These are phyloP conservation scores for Pyralis farinalis DNA, from an alignment of 2,888 invertebrate species.

Conservation along the genomic window DNA sequence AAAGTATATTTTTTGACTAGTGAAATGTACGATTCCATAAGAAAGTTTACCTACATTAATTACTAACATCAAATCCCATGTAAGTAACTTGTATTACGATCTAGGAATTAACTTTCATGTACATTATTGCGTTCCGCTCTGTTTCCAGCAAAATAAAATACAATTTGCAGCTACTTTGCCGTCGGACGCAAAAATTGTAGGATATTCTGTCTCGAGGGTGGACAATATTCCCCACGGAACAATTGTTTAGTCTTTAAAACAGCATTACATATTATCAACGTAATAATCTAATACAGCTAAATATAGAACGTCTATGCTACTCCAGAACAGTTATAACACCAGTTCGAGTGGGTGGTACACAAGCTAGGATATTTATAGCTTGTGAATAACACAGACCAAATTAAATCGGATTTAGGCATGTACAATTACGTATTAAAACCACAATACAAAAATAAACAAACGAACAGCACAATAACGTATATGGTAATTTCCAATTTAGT, in stretches of 20 bases:
- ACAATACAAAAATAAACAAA: not conserved
- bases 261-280: not conserved
- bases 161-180: not conserved
- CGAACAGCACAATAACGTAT: no score
- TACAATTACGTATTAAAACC: slow-evolving; percentile 11
- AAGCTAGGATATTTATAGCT: slow-evolving; percentile 38
- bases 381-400: slow-evolving; percentile 23
- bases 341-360: slow-evolving; percentile 35
- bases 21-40: no score
- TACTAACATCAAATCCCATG: not conserved
- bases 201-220: not conserved
- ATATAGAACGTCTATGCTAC: slow-evolving; percentile 32
- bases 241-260: not conserved
- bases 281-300: slow-evolving; percentile 25
- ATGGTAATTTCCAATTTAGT: no score
- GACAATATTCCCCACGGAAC: not conserved
- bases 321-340: slow-evolving; percentile 25
- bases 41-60: not conserved
- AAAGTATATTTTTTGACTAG: no score
- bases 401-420: slow-evolving; percentile 2
- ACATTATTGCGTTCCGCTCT: slow-evolving; percentile 13
- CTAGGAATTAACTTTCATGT: slow-evolving; percentile 1
- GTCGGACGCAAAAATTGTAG: not conserved
- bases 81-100: not conserved
- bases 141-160: slow-evolving; percentile 1